Conservation (phyloP, 23 tunicate species). For the Oikopleura albicans region DNA sequence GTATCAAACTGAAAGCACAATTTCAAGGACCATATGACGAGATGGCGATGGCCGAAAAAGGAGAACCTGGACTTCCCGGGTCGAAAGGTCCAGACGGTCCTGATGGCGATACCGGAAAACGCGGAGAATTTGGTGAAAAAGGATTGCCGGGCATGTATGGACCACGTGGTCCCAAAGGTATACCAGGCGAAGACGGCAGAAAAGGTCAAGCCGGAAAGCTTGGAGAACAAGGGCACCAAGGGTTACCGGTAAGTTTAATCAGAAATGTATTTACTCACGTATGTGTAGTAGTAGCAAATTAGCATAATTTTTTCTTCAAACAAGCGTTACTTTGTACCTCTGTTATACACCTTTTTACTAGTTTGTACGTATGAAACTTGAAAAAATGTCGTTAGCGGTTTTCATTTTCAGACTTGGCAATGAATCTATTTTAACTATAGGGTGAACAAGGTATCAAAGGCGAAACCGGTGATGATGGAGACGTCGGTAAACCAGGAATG, state of each 20-base stretch:
- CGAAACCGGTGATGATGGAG: background rate
- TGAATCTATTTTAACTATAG: too few relatives aligned
- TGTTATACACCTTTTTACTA: too few relatives aligned
- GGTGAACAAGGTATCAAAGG: conserved; percentile 1
- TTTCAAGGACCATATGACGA: background rate
- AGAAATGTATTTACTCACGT: too few relatives aligned
- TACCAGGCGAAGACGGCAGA: conserved; percentile 11
- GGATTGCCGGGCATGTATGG: background rate
- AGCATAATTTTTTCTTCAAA: too few relatives aligned
- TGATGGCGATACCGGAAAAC: background rate
- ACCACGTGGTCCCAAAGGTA: background rate
- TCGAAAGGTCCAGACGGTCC: background rate
- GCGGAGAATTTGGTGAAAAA: background rate
- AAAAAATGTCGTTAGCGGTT: too few relatives aligned
- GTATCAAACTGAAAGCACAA: background rate
- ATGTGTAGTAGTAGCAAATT: too few relatives aligned
- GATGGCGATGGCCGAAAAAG: background rate
- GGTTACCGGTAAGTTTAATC: background rate
- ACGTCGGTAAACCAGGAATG: background rate
- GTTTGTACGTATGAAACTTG: too few relatives aligned
- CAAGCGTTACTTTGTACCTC: too few relatives aligned
- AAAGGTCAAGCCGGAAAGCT: background rate
- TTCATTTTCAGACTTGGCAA: too few relatives aligned
- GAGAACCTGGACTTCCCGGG: background rate
- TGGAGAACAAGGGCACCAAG: background rate